Conservation (phyloP, 2,113 vertebrate species). For the Trichechus manatus region DNA sequence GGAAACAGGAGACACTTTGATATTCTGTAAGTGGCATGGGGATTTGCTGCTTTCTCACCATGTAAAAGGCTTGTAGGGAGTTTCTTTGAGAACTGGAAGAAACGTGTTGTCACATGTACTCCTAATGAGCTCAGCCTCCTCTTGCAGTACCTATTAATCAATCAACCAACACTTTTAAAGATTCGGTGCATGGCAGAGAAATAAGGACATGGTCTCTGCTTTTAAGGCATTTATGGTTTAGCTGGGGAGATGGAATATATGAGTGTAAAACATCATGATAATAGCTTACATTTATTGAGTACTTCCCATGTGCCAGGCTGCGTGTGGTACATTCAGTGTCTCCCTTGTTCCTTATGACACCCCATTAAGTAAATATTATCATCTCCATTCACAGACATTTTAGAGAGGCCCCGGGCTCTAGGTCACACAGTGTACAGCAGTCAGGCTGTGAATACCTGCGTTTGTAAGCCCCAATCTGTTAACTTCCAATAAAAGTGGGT, state of each 20-base stretch:
- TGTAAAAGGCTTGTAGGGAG: background rate
- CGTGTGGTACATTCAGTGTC: background rate
- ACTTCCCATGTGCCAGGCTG: background rate
- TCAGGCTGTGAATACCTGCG: background rate
- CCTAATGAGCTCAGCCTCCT: constrained; percentile 34
- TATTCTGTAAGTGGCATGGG: background rate
- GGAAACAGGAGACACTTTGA: background rate
- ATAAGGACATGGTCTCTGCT: background rate
- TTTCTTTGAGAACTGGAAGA: constrained; percentile 30
- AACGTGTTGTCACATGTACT: constrained; percentile 53
- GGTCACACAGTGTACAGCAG: background rate
- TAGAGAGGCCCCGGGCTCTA: background rate
- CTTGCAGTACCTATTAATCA: constrained; percentile 36
- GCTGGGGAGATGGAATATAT: background rate
- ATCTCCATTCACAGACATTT: background rate
- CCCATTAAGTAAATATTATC: background rate
- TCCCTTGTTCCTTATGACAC: background rate
- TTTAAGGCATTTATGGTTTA: background rate
- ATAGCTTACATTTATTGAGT: background rate
- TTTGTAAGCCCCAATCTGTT: too few species aligned
- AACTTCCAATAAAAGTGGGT: rapidly evolving
- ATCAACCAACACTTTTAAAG: background rate
- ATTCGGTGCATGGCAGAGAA: background rate
- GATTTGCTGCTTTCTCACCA: constrained; percentile 33
- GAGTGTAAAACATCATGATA: background rate